These are phyloP conservation scores for Acropternis orthonyx DNA, from an alignment of 2,797 vertebrate genomes.

Conservation along the genomic window DNA sequence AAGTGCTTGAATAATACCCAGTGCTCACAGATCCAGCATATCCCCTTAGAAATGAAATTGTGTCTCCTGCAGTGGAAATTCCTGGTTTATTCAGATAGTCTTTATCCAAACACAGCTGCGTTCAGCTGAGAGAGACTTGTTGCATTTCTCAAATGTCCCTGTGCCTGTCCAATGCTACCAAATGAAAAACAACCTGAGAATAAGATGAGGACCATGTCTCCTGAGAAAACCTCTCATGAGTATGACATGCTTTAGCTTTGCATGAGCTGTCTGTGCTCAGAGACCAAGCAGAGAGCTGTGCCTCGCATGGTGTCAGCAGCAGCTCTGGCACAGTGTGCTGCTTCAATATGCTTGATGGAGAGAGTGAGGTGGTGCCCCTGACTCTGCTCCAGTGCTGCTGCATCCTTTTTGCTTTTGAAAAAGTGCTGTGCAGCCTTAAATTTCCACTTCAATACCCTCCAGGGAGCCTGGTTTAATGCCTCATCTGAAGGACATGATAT, in stretches of 20 bases:
- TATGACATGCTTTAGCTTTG: background rate
- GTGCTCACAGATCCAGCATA: background rate
- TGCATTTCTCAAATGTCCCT: background rate
- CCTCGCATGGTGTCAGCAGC: background rate
- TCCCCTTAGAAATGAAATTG: background rate
- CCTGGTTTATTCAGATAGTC: background rate
- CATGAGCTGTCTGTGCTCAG: background rate
- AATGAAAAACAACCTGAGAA: background rate
- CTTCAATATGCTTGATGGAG: background rate
- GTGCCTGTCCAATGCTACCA: background rate
- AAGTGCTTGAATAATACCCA: background rate
- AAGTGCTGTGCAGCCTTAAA: background rate
- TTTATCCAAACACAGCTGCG: background rate
- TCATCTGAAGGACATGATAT: constrained; percentile 28
- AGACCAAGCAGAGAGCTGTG: background rate
- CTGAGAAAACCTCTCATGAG: background rate
- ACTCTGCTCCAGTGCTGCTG: background rate
- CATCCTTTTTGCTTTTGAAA: constrained; percentile 1
- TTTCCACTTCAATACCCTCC: constrained; percentile 28
- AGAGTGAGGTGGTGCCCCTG: background rate
- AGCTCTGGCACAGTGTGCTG: background rate
- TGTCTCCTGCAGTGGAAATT: background rate
- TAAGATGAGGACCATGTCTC: background rate
- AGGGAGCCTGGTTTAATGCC: constrained; percentile 6
- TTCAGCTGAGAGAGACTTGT: background rate